Conservation (phyloP, 2,113 vertebrate genomes). For the Lepus europaeus region DNA sequence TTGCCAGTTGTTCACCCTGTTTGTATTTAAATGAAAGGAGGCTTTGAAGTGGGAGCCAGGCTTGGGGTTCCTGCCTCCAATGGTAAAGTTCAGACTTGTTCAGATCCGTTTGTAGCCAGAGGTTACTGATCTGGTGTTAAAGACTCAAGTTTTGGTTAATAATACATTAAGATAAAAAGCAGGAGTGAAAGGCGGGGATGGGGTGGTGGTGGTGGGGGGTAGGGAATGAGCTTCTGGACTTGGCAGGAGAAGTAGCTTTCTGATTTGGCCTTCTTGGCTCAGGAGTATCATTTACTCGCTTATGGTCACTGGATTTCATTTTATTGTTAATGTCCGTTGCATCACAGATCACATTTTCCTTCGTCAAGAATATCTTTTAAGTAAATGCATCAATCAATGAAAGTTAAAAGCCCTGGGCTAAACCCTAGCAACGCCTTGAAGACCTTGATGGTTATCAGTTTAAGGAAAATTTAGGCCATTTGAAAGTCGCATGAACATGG, state of each 20-base stretch:
- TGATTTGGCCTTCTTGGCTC: not conserved
- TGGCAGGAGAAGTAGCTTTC: conserved; percentile 42
- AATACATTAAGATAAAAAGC: conserved; percentile 53
- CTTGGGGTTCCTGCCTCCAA: conserved; percentile 69
- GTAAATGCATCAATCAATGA: conserved; percentile 39
- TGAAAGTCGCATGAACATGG: conserved; percentile 44
- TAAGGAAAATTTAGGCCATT: conserved; percentile 41
- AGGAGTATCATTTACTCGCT: conserved; percentile 21
- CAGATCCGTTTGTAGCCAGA: conserved; percentile 77
- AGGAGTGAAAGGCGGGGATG: not conserved
- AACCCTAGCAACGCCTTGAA: not conserved
- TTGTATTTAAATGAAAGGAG: conserved; percentile 82
- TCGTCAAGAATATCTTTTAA: conserved; percentile 61
- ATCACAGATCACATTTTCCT: conserved; percentile 28
- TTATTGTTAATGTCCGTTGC: conserved; percentile 41
- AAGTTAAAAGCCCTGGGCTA: conserved; percentile 25
- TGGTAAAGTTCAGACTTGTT: conserved; percentile 83
- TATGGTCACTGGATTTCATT: conserved; percentile 60
- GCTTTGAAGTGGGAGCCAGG: conserved; percentile 79
- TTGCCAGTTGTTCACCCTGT: conserved; percentile 82
- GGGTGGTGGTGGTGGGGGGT: not conserved
- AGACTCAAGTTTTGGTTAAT: conserved; percentile 74
- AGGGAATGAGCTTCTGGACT: conserved; percentile 10
- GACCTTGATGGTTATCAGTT: conserved; percentile 48
- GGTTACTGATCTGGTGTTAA: conserved; percentile 80